Conservation (phyloP, 2,888 invertebrate genomes). For the Apoda limacodes region DNA sequence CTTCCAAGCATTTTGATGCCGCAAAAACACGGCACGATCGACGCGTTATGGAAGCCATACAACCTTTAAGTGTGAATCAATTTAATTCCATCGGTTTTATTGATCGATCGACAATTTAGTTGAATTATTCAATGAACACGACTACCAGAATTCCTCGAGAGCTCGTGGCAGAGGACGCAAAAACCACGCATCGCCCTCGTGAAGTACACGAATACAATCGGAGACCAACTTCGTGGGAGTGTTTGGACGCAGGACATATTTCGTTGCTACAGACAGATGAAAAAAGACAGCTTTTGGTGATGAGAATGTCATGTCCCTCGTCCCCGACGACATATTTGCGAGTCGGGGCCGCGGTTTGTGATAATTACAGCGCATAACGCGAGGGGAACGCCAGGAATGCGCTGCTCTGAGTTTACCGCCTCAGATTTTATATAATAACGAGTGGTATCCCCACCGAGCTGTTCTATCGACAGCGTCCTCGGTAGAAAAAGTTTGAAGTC, state of each 20-base stretch:
- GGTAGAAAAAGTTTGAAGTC: slow-evolving; percentile 46
- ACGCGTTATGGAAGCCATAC: slow-evolving; percentile 53
- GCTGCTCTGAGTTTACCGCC: slow-evolving; percentile 62
- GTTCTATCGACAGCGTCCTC: slow-evolving; percentile 41
- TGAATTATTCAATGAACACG: slow-evolving; percentile 66
- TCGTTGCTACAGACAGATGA: slow-evolving; percentile 37
- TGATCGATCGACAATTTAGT: slow-evolving; percentile 63
- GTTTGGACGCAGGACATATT: slow-evolving; percentile 39
- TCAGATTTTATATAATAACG: slow-evolving; percentile 63
- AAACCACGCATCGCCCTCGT: slow-evolving; percentile 35
- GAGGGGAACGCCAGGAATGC: slow-evolving; percentile 54
- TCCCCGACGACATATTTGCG: slow-evolving; percentile 68
- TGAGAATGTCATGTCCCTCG: slow-evolving; percentile 68
- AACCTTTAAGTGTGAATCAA: slow-evolving; percentile 65
- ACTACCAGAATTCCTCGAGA: slow-evolving; percentile 52
- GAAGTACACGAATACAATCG: slow-evolving; percentile 43
- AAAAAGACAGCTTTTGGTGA: slow-evolving; percentile 61
- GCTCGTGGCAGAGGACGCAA: slow-evolving; percentile 49
- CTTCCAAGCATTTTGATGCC: slow-evolving; percentile 54
- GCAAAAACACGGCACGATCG: slow-evolving; percentile 46
- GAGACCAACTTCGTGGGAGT: slow-evolving; percentile 51
- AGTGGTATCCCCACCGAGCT: slow-evolving; percentile 49
- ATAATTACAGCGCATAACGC: slow-evolving; percentile 68
- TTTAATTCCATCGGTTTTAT: slow-evolving; percentile 64
- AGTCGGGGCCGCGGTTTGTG: slow-evolving; percentile 62